These are phyloP conservation scores for Microchirus variegatus DNA, from an alignment of 2,797 vertebrate genomes.

Conservation along the genomic window DNA sequence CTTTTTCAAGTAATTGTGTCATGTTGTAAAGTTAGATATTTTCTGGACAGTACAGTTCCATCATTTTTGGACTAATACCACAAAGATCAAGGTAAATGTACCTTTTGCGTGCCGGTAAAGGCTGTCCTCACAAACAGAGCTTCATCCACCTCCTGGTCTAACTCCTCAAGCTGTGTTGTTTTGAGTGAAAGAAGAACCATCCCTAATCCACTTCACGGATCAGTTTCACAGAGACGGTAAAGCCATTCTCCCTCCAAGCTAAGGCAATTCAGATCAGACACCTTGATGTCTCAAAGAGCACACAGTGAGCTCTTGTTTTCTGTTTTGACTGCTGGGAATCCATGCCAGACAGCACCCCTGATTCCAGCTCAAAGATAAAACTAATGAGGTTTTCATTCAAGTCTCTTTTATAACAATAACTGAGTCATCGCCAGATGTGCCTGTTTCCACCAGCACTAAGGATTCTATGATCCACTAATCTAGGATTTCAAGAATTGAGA, in stretches of 20 bases:
- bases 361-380: slow-evolving; percentile 81
- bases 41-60: slow-evolving; percentile 4
- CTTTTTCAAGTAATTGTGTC: slow-evolving; percentile 2
- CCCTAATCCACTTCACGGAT: slow-evolving; percentile 82
- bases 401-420: slow-evolving; percentile 76
- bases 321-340: slow-evolving; percentile 82
- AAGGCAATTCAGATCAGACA: slow-evolving; percentile 83
- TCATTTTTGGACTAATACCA: slow-evolving; percentile 20
- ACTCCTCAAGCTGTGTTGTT: slow-evolving; percentile 78
- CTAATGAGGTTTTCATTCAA: slow-evolving; percentile 80
- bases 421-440: slow-evolving; percentile 68
- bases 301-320: slow-evolving; percentile 83
- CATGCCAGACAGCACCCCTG: slow-evolving; percentile 77
- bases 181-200: slow-evolving; percentile 83
- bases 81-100: slow-evolving; percentile 26
- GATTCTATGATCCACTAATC: slow-evolving; percentile 72
- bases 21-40: slow-evolving; percentile 11
- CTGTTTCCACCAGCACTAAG: slow-evolving; percentile 67
- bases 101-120: slow-evolving; percentile 30
- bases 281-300: slow-evolving; percentile 83
- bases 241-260: slow-evolving; percentile 79
- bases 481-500: slow-evolving; percentile 63
- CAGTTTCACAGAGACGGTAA: slow-evolving; percentile 82
- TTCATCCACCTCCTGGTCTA: slow-evolving; percentile 68
- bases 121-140: slow-evolving; percentile 41